A percentile compares a stretch with the other conserved stretches of the same genome.
These are phyloP conservation scores for Pteronura brasiliensis DNA, from an alignment of 2,113 vertebrate genomes.

Conservation along the genomic window DNA sequence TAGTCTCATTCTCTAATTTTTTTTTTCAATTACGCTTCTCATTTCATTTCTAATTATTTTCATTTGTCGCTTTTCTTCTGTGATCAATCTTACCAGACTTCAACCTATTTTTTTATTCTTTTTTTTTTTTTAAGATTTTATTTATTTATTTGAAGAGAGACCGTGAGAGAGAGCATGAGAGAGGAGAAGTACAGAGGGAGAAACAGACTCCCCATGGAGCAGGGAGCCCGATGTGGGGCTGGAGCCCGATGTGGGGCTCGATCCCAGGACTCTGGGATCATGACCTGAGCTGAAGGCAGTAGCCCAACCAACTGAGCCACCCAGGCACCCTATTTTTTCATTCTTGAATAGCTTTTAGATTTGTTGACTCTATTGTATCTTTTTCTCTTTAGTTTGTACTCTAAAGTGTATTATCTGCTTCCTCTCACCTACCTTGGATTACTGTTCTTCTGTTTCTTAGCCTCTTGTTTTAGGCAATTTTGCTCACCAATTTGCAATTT, in stretches of 20 bases:
- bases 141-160: too few species aligned
- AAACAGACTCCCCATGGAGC: too few species aligned
- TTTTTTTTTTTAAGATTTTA: background rate
- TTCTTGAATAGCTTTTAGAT: background rate
- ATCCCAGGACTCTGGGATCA: too few species aligned
- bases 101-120: background rate
- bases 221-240: too few species aligned
- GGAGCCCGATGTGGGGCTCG: too few species aligned
- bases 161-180: too few species aligned
- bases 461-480: constrained; percentile 11
- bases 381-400: background rate
- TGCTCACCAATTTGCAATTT: background rate
- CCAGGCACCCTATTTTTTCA: background rate
- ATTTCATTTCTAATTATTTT: constrained; percentile 5
- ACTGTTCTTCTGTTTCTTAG: background rate
- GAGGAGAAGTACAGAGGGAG: too few species aligned
- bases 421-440: background rate
- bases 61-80: background rate
- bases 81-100: background rate
- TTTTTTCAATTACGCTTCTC: background rate
- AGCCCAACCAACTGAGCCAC: too few species aligned
- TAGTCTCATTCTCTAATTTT: background rate
- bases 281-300: too few species aligned
- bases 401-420: background rate
- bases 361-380: background rate